Percentiles rank a stretch among this genome's conserved stretches.
Conservation (phyloP, 2,797 vertebrate genomes). For the Furcifer pardalis region DNA sequence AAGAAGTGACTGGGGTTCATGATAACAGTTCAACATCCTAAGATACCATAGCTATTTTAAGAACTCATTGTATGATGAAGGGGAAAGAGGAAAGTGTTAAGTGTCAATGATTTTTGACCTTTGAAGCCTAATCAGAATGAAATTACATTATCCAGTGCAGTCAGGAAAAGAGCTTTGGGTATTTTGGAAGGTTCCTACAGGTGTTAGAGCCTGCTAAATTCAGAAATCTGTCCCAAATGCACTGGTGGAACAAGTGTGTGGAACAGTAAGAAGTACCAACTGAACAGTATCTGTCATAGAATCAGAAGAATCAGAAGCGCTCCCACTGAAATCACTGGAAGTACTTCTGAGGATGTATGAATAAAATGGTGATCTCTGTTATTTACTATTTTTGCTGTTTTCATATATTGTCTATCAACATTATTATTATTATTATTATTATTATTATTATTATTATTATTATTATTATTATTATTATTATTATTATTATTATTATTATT, state of each 20-base stretch:
- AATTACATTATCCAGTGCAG: neutral
- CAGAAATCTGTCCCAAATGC: neutral
- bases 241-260: neutral
- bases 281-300: too few relatives aligned
- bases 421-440: too few relatives aligned
- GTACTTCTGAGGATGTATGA: neutral
- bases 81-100: neutral
- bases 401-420: neutral
- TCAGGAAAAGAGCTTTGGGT: neutral
- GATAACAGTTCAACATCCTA: neutral
- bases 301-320: neutral
- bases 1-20: conserved; percentile 13
- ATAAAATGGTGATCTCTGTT: neutral
- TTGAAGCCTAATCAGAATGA: neutral
- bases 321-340: neutral
- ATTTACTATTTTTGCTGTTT: neutral
- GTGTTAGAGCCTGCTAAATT: neutral
- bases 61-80: neutral
- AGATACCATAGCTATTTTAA: neutral
- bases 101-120: neutral
- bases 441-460: too few relatives aligned
- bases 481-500: too few relatives aligned
- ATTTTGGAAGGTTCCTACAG: neutral
- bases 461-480: too few relatives aligned
- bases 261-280: too few relatives aligned